These are phyloP conservation scores for Leptarthrus brevirostris DNA, from an alignment of 2,888 invertebrate genomes.

Conservation along the genomic window DNA sequence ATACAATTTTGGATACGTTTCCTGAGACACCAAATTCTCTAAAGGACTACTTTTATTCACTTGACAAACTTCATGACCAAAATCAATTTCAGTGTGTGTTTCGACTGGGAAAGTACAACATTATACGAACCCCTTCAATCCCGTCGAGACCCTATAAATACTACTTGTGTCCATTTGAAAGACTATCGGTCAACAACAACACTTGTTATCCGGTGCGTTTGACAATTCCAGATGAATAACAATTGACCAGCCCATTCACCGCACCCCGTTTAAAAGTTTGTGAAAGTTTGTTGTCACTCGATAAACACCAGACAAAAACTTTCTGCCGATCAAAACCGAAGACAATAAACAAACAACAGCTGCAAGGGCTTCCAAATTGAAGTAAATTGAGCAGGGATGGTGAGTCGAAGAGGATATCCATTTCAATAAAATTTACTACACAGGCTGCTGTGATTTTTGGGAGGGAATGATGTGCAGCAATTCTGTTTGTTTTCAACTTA, in stretches of 20 bases:
- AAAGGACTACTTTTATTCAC: no score
- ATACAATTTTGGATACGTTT: no score
- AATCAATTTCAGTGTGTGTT: no score
- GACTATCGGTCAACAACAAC: conserved; percentile 37
- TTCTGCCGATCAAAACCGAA: conserved; percentile 40
- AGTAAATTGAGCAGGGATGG: not conserved
- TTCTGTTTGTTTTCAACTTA: no score
- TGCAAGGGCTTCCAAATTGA: conserved; percentile 34
- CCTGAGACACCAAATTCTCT: no score
- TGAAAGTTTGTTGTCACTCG: conserved; percentile 47
- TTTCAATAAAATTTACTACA: conserved; percentile 28
- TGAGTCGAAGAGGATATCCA: conserved; percentile 14
- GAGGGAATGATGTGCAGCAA: no score
- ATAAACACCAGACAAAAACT: conserved; percentile 48
- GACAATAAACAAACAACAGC: conserved; percentile 43
- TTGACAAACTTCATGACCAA: no score
- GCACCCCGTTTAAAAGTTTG: conserved; percentile 1
- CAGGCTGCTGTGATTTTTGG: no score
- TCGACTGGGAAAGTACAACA: no score
- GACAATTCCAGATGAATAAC: conserved; percentile 47
- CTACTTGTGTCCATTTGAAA: not conserved
- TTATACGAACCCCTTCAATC: no score
- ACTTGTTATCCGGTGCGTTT: conserved; percentile 43
- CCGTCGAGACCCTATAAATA: no score
- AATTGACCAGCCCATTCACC: conserved; percentile 28